Evolutionary conservation across 2,113 vertebrate species (phyloP), one percentile per base, ranked within the genome.

Genomic region (Chlorodrepanis virens): DNA sequence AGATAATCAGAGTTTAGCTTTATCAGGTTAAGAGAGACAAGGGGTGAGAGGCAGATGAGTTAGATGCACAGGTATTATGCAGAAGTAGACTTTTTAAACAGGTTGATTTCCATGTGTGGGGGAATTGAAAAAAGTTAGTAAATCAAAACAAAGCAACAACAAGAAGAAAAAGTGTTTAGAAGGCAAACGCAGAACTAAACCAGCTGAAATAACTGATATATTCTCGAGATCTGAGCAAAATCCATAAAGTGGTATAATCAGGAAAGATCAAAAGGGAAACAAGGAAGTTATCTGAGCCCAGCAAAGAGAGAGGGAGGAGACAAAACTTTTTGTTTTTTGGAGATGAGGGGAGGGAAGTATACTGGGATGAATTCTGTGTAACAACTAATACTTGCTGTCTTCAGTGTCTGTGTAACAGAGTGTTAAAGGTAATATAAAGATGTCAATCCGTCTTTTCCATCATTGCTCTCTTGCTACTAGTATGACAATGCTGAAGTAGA

Each of bases 401-500:
- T 91, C 53, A 24, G 11, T 17, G 16, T 42, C 14, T 37, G 6
- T 19, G 6, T 29, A 57, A 33, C 11, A 29, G 0, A 23, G 18
- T 37, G 37, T 49, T 44, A 71, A 83, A 63, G n/a, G 5, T 5
- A 72, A 59, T 9, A 69, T 2, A 53, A 33, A 59, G 11, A 16
- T 21, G 3, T 40, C 50, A 13, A 44, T 28, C 5, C 50, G 5
- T 11, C 2, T 83, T 83, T 90, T 57, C 7, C 8, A 67, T 39
- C 0, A 56, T 9, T 33, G 7, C 7, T 19, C 1, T 63, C 60
- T 23, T 77, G 14, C 25, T 40, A n/a, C 7, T 33, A 35, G 7
- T 23, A 60, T 19, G 14, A 27, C 35, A 60, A 23, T n/a, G n/a
- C 6, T 87, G 44, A 65, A 31, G 5, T 39, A 31, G 47, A 18